Percentiles rank a stretch among this genome's conserved stretches.
These are phyloP conservation scores for Anguilla megastoma DNA, from an alignment of 2,797 vertebrate species.

Conservation along the genomic window DNA sequence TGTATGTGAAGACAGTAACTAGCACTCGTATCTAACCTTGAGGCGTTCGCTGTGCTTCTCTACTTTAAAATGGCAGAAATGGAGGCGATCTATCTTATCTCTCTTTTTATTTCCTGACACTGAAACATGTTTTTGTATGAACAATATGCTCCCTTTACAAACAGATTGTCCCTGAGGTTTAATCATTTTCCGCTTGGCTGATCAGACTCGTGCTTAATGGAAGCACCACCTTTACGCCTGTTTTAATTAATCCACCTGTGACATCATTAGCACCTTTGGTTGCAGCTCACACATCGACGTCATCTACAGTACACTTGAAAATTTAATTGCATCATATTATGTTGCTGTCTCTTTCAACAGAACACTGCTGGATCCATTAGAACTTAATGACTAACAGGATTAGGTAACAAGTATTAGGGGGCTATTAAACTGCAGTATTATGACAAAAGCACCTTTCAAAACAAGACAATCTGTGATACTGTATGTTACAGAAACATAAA, in stretches of 20 bases:
- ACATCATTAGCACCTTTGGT: conserved; percentile 42
- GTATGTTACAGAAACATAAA: no score
- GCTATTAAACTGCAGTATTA: no score
- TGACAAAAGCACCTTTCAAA: no score
- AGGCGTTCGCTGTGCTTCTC: neutral
- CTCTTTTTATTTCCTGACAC: neutral
- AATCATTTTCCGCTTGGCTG: conserved; percentile 55
- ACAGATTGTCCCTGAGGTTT: conserved; percentile 48
- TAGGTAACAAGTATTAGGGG: no score
- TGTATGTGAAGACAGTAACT: neutral
- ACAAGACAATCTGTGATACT: no score
- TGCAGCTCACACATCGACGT: conserved; percentile 29
- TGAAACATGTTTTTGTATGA: conserved; percentile 29
- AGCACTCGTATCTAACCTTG: neutral
- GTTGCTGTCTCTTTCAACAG: neutral
- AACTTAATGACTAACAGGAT: neutral
- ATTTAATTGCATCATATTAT: conserved; percentile 12
- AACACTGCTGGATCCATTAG: neutral
- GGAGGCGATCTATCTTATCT: neutral
- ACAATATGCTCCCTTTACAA: conserved; percentile 45
- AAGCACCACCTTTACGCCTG: conserved; percentile 55
- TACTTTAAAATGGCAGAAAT: neutral
- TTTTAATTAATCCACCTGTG: conserved; percentile 65
- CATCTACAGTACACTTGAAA: neutral
- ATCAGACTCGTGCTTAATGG: conserved; percentile 58